Evolutionary conservation across 2,113 vertebrate species (phyloP).

Genomic region (Patagioenas fasciata): DNA sequence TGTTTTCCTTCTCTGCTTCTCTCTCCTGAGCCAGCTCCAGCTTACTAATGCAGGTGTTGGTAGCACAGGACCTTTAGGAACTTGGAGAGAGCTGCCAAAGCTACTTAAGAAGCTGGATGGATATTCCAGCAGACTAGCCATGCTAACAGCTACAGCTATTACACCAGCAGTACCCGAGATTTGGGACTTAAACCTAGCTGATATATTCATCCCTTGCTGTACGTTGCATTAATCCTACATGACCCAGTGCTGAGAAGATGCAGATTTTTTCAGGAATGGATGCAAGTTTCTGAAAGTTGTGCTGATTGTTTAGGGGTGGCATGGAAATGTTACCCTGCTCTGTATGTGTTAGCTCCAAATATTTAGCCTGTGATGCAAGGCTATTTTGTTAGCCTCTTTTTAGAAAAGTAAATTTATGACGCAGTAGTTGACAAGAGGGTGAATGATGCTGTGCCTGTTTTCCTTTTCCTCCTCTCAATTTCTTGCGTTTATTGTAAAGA

Average conservation of each 20-base stretch:
- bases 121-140: neutral
- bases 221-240: neutral
- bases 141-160: neutral
- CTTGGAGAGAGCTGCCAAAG: neutral
- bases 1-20: neutral
- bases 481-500: neutral
- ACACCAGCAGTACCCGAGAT: neutral
- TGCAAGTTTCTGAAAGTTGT: neutral
- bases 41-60: too few species aligned
- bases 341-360: neutral
- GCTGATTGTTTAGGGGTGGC: neutral
- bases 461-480: neutral
- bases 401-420: neutral
- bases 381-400: neutral
- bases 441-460: neutral
- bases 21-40: neutral
- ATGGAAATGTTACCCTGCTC: neutral
- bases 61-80: neutral
- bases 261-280: neutral
- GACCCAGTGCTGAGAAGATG: neutral
- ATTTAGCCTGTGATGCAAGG: neutral
- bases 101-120: neutral
- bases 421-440: neutral
- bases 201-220: neutral
- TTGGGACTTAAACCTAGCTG: neutral